Conservation (phyloP, 2,797 vertebrate species). For the Philypnodon macrostomus region DNA sequence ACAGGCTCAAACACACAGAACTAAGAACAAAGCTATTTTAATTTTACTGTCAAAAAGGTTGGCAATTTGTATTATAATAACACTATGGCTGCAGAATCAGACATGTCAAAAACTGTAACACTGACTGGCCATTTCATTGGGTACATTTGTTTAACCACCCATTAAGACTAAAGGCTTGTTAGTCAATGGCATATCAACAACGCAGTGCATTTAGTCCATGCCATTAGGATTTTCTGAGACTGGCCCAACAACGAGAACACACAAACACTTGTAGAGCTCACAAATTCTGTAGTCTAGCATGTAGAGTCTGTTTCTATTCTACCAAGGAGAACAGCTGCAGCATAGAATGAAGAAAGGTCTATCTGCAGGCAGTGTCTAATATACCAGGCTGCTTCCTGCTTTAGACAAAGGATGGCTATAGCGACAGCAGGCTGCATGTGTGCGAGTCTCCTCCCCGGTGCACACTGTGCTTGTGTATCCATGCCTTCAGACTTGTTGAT, state of each 20-base stretch:
- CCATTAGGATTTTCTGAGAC: no score
- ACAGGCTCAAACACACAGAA: slow-evolving; percentile 4
- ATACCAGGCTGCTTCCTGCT: background rate
- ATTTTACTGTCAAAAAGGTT: slow-evolving; percentile 11
- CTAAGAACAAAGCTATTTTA: slow-evolving; percentile 5
- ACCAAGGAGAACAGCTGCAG: slow-evolving; percentile 1
- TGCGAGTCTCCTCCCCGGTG: background rate
- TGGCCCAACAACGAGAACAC: no score
- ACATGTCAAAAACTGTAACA: slow-evolving; percentile 1
- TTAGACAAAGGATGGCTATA: background rate
- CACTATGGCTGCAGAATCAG: background rate
- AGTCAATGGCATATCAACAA: no score
- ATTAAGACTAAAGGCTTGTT: no score
- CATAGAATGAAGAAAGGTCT: background rate
- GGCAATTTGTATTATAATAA: slow-evolving; percentile 1
- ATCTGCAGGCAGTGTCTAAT: slow-evolving; percentile 2
- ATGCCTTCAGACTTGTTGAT: slow-evolving; percentile 16
- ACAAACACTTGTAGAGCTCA: background rate
- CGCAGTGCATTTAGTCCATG: no score
- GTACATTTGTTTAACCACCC: no score
- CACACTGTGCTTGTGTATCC: slow-evolving; percentile 3
- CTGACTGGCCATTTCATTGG: background rate
- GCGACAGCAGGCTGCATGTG: slow-evolving; percentile 2
- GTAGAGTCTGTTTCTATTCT: background rate
- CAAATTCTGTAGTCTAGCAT: background rate